Percentiles rank a stretch among this genome's conserved stretches.
These are phyloP conservation scores for Atta colombica DNA, from an alignment of 1,140 invertebrate genomes.

Conservation along the genomic window DNA sequence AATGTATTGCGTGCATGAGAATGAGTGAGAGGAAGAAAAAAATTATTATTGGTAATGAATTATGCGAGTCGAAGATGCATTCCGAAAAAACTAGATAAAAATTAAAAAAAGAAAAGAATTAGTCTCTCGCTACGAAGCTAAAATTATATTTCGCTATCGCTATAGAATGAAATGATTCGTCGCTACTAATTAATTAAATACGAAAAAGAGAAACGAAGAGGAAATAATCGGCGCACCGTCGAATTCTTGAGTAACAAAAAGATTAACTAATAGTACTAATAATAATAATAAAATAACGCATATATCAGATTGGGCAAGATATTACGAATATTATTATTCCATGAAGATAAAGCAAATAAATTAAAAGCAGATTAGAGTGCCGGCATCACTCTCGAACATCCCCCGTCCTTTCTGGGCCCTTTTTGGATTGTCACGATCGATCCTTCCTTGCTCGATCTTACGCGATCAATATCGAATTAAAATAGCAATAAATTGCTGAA, in stretches of 20 bases:
- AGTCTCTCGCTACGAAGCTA: constrained; percentile 68
- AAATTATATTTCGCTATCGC: constrained; percentile 67
- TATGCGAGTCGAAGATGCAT: constrained; percentile 67
- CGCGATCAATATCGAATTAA: constrained; percentile 9
- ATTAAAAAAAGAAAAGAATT: constrained; percentile 45
- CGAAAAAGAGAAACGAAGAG: constrained; percentile 28
- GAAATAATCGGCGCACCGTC: constrained; percentile 34
- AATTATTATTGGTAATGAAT: constrained; percentile 40
- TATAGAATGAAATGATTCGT: constrained; percentile 60
- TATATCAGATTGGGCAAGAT: constrained; percentile 48
- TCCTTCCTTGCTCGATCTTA: constrained; percentile 29
- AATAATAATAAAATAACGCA: constrained; percentile 55
- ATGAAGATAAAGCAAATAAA: constrained; percentile 30
- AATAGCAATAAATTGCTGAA: constrained; percentile 58
- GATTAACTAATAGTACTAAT: constrained; percentile 57
- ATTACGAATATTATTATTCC: constrained; percentile 44
- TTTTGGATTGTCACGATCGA: constrained; percentile 31
- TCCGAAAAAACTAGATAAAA: constrained; percentile 66
- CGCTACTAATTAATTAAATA: constrained; percentile 33
- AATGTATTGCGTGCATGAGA: constrained; percentile 41
- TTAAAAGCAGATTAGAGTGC: constrained; percentile 53
- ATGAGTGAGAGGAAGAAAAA: constrained; percentile 29
- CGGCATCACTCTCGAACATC: constrained; percentile 48
- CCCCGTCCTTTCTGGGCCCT: constrained; percentile 2
- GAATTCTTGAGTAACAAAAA: constrained; percentile 58